Evolutionary conservation across 2,113 vertebrate genomes (phyloP).

Genomic region (Panthera leo): DNA sequence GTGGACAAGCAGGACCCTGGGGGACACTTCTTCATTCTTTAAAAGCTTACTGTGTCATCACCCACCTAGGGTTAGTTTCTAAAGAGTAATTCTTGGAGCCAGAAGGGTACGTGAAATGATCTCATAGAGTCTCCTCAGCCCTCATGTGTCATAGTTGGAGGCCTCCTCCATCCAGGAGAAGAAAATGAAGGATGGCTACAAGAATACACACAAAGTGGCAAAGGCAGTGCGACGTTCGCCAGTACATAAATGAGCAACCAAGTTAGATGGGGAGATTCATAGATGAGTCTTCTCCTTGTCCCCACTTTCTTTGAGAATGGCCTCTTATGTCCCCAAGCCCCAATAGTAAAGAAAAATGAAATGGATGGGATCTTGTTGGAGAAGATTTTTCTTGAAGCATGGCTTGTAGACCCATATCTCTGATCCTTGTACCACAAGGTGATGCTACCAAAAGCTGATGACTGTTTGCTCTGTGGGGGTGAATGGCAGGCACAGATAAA

Average conservation of each 20-base stretch:
- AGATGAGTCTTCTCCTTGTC: not conserved
- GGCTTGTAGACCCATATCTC: not conserved
- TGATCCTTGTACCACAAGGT: not conserved
- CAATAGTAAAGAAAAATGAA: not conserved
- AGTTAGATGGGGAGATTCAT: too few species aligned
- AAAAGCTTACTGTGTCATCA: not conserved
- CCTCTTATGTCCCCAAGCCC: not conserved
- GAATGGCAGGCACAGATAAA: not conserved
- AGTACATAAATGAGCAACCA: fast-evolving
- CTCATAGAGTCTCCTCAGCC: not conserved
- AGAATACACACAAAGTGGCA: too few species aligned
- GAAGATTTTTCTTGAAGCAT: not conserved
- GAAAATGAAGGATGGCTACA: not conserved
- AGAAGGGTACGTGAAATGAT: not conserved
- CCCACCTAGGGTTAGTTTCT: not conserved
- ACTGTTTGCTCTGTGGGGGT: not conserved
- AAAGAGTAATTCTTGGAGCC: not conserved
- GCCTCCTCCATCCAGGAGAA: not conserved
- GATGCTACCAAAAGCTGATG: not conserved
- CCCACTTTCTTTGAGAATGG: not conserved
- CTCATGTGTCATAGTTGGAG: too few species aligned
- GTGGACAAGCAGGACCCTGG: not conserved
- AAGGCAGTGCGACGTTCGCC: fast-evolving
- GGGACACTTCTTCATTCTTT: not conserved
- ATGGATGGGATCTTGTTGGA: too few species aligned